Conservation (phyloP, 2,888 invertebrate species). For the Poecilus cupreus region DNA sequence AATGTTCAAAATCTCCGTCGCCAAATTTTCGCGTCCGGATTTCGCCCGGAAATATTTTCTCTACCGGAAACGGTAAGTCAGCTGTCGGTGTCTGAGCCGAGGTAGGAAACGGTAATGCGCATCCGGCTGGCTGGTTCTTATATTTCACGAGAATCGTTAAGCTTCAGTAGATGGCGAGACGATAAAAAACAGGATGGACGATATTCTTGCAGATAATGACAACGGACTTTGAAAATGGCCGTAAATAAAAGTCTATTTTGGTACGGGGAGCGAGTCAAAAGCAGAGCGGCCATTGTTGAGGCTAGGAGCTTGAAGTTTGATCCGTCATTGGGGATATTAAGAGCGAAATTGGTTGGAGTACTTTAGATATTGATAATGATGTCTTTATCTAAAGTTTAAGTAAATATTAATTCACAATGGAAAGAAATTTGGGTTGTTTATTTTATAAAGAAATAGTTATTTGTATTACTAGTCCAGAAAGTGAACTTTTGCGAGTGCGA, state of each 20-base stretch:
- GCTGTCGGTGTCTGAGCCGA: background rate
- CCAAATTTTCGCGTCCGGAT: background rate
- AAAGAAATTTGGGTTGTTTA: too few species aligned
- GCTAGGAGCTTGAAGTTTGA: too few species aligned
- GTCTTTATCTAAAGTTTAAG: too few species aligned
- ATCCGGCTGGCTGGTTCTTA: background rate
- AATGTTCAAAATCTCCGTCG: background rate
- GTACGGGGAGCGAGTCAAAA: too few species aligned
- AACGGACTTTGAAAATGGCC: background rate
- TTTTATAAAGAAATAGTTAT: too few species aligned
- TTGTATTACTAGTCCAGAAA: too few species aligned
- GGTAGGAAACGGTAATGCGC: constrained; percentile 14
- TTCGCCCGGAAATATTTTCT: background rate
- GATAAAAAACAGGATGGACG: background rate
- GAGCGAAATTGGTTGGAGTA: too few species aligned
- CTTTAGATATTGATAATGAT: too few species aligned
- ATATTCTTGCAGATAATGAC: background rate
- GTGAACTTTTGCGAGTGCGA: too few species aligned
- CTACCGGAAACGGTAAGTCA: background rate
- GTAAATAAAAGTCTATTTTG: background rate
- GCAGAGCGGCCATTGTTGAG: too few species aligned
- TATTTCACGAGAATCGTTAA: constrained; percentile 24
- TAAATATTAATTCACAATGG: too few species aligned
- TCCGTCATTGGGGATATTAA: too few species aligned
- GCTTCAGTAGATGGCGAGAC: background rate